Percentiles rank a stretch among this genome's conserved stretches.
phyloP scores from a whole-genome alignment of 2,113 vertebrate species.

The Elephantulus edwardii region DNA sequence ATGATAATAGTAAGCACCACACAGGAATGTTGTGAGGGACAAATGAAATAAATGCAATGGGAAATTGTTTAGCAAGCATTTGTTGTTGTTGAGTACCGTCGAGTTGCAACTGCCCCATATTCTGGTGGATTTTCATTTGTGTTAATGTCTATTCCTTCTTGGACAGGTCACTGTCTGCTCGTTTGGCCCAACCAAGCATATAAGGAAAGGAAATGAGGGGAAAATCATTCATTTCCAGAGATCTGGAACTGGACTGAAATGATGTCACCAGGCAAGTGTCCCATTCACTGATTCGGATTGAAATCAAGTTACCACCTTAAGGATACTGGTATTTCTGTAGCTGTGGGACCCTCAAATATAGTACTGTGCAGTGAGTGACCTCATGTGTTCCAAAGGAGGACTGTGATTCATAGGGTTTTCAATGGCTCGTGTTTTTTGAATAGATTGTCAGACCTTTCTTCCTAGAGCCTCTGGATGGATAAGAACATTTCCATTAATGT shows the following conservation, averaged over 20 bases:
- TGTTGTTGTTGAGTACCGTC: no score
- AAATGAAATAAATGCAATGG: neutral
- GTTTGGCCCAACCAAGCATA: neutral
- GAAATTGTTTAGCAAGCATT: neutral
- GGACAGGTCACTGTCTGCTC: neutral
- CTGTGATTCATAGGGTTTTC: neutral
- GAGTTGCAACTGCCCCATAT: no score
- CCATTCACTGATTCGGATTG: neutral
- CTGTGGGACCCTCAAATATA: neutral
- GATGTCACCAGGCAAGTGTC: neutral
- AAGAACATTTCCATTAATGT: no score
- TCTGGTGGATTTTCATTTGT: neutral
- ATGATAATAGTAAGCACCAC: neutral
- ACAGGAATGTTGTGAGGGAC: neutral
- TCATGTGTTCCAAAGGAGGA: neutral
- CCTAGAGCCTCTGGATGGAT: no score
- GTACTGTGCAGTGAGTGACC: rapidly evolving
- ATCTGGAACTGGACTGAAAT: neutral
- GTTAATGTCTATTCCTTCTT: neutral
- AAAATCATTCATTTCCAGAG: neutral
- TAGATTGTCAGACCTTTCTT: no score
- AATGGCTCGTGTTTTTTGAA: no score
- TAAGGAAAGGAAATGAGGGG: neutral
- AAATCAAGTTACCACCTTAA: neutral
- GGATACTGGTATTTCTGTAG: neutral